Evolutionary conservation across 2,113 vertebrate species (phyloP).

Genomic region (Pipra filicauda): DNA sequence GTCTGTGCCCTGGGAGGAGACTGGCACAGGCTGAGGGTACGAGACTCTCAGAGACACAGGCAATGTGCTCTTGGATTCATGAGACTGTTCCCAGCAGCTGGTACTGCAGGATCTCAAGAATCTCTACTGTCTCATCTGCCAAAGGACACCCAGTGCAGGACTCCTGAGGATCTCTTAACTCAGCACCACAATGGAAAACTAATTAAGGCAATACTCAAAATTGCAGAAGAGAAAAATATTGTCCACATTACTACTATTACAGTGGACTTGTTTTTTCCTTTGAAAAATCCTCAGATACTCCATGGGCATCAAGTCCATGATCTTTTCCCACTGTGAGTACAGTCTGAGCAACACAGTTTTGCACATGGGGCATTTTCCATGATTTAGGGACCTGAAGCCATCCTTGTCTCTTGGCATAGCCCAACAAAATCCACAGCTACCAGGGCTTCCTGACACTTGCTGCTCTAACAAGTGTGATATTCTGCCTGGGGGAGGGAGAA

Average conservation of each 20-base stretch:
- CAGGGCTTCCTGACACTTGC: not conserved
- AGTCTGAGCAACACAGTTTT: not conserved
- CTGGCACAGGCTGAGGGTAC: not conserved
- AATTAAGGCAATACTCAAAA: not conserved
- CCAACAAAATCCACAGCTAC: not conserved
- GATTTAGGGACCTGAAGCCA: not conserved
- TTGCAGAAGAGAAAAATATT: not conserved
- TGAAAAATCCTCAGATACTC: not conserved
- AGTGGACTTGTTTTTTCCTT: not conserved
- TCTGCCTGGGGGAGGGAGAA: not conserved
- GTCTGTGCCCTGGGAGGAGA: not conserved
- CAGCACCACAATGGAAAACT: fast-evolving
- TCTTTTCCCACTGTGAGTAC: not conserved
- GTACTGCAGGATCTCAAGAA: not conserved
- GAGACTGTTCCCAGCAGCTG: not conserved
- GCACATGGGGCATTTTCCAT: not conserved
- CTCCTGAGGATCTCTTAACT: not conserved
- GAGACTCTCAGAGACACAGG: fast-evolving
- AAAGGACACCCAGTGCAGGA: not conserved
- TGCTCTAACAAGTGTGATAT: not conserved
- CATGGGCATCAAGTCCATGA: not conserved
- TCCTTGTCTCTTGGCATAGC: not conserved
- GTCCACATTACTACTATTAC: not conserved
- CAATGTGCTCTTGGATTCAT: not conserved
- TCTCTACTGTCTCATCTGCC: not conserved